phyloP scores from a whole-genome alignment of 2,797 vertebrate species.

The Amazonetta brasiliensis region DNA sequence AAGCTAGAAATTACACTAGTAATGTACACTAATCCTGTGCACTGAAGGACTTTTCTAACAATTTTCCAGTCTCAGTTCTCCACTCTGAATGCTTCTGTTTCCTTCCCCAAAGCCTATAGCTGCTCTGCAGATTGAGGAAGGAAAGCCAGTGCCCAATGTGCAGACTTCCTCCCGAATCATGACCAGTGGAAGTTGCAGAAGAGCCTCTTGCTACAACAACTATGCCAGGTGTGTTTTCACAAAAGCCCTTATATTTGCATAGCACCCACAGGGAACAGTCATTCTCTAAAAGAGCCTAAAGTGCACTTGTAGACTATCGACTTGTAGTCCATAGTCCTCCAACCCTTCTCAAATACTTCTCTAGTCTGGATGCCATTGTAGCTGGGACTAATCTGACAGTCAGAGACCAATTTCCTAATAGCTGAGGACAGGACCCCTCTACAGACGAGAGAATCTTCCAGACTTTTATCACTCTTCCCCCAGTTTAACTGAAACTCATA shows the following conservation, averaged over 20 bases:
- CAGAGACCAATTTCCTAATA: background rate
- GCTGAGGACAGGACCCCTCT: background rate
- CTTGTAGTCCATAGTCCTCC: background rate
- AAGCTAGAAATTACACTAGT: background rate
- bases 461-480: background rate
- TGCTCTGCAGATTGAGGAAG: background rate
- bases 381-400: background rate
- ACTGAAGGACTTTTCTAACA: background rate
- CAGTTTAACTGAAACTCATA: background rate
- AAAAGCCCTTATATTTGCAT: background rate
- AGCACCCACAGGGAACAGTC: background rate
- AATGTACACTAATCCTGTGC: background rate
- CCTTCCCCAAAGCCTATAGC: background rate
- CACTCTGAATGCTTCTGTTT: background rate
- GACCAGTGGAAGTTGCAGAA: background rate
- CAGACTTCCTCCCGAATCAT: background rate
- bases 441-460: background rate
- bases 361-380: background rate
- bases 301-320: rapidly evolving
- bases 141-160: background rate
- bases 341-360: background rate
- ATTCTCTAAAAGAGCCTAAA: background rate
- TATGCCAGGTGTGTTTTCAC: background rate
- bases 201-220: background rate
- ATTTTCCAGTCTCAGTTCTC: background rate